A percentile compares a stretch with the other conserved stretches of the same genome.
These are phyloP conservation scores for Araneus ventricosus DNA, from an alignment of 1,140 invertebrate genomes.

Conservation along the genomic window DNA sequence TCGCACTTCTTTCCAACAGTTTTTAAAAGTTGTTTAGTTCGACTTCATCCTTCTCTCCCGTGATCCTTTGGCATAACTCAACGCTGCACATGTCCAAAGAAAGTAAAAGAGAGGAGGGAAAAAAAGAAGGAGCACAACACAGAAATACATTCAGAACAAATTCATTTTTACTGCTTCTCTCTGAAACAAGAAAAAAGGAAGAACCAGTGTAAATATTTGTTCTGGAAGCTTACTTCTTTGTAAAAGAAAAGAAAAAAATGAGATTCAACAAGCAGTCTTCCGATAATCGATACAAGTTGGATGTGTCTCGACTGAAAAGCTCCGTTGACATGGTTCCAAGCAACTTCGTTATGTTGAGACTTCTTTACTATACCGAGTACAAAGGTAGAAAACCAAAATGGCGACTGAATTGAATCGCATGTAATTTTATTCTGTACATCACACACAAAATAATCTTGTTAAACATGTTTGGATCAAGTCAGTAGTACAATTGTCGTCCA, in stretches of 20 bases:
- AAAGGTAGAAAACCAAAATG: not conserved
- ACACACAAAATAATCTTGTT: not conserved
- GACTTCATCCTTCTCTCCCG: not conserved
- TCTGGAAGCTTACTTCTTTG: slow-evolving; percentile 21
- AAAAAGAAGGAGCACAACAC: not conserved
- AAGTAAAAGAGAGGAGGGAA: not conserved
- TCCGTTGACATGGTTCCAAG: not conserved
- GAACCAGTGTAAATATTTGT: slow-evolving; percentile 41
- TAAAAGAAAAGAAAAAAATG: not conserved
- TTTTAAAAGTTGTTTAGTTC: slow-evolving; percentile 5
- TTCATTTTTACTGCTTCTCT: not conserved
- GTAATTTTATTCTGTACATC: not conserved
- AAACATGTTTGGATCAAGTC: no score
- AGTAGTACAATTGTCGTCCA: no score
- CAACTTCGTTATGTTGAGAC: not conserved
- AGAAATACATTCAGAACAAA: slow-evolving; percentile 20
- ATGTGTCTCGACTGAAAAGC: slow-evolving; percentile 1
- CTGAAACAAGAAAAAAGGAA: not conserved
- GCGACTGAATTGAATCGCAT: not conserved
- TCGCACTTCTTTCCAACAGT: not conserved
- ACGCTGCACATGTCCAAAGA: not conserved
- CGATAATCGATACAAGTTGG: slow-evolving; percentile 21
- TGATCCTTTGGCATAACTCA: slow-evolving; percentile 5
- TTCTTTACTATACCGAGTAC: not conserved
- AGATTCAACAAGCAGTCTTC: slow-evolving; percentile 24